Base-by-base conservation (phyloP, 2,797 vertebrate species). In the Steatocranus sp. region DNA sequence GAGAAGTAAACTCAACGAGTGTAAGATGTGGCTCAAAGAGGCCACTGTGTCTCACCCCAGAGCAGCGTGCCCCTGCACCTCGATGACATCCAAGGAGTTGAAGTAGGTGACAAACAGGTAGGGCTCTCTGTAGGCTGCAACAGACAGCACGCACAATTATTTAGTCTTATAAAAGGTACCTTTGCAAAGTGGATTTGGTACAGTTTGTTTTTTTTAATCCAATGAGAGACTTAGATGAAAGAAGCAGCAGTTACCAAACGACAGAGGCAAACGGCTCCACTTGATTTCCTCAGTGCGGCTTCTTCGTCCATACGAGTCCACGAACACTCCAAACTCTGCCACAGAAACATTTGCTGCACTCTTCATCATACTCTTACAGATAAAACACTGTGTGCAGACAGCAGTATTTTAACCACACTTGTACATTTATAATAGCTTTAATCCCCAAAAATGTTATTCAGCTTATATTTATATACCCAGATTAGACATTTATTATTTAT, bases 101-200 rank as follows among this genome's bases (percentile, higher is more conserved):
- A 99, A 99, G 94, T 99, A 98, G 83, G 98, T 99, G 95, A 99
- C 98, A 82, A 99, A 99, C 88, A 99, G 95, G 91, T 99, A 99
- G 3, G 98, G 98, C 82, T 99, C 98, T 93, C 98, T 96, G 95
- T 99, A 99, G 88, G 98, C 98, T 99, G 94, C 66, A 75, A 7
- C 79, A 81, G 6, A n/a, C 3, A 1, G 46, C 50, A 50, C 30
- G n/a, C 23, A 34, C 5, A n/a, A 3, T 14, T 0, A 41, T 1
- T 27, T 18, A 54, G 12, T 38, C 4, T 73, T 30, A n/a, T 73
- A 18, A 73, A 46, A 43, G 38, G 14, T 0, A 3, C 18, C 3
- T 73, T 20, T 68, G 12, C 8, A 1, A 38, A 30, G 4, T 73
- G 17, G 9, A 48, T 27, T 73, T 73, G 4, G 17, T 18, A 48